Evolutionary conservation across 1,140 invertebrate genomes (phyloP), one percentile per base, ranked within the genome.

Genomic region (Bombus pascuorum): DNA sequence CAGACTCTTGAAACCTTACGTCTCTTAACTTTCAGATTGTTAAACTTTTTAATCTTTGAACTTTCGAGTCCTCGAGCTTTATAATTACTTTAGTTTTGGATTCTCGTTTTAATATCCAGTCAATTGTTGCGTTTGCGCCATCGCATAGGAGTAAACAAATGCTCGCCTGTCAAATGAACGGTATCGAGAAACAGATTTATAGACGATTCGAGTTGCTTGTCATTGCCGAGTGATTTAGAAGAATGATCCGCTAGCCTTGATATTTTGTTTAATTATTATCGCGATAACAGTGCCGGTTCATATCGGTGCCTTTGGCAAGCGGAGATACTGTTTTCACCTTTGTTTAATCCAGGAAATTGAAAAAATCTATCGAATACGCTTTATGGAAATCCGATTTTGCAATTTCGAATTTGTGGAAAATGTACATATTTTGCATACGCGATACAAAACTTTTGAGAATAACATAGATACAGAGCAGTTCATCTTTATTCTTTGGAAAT

Each of bases 211-310:
- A 65, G n/a, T 32, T 18, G 13, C 22, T 74, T 59, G 68, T 34
- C 53, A 39, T 44, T 44, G 39, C 57, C n/a, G 6, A 44, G 22
- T 82, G 53, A 74, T 82, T 82, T 66, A 74, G 57, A 73, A 72
- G 32, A 73, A 32, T 3, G 37, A 37, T 32, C 39, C 32, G 39
- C 13, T 70, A 59, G 18, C 65, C 47, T 78, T 57, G 66, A 71
- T 70, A n/a, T 34, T 42, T 28, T 15, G 44, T 12, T 42, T 79
- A 84, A 79, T 84, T 84, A 79, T 37, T 37, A 57, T 44, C 65
- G 3, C n/a, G 65, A 70, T 78, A 78, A 78, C 34, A 78, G 8
- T 9, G 39, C 6, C 37, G n/a, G 6, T 42, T 37, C 28, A 15
- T 15, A 42, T 5, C 37, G 47, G 32, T 18, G 13, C 28, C 37